Conservation (phyloP, 1,140 invertebrate species). For the Drosophila funebris region DNA sequence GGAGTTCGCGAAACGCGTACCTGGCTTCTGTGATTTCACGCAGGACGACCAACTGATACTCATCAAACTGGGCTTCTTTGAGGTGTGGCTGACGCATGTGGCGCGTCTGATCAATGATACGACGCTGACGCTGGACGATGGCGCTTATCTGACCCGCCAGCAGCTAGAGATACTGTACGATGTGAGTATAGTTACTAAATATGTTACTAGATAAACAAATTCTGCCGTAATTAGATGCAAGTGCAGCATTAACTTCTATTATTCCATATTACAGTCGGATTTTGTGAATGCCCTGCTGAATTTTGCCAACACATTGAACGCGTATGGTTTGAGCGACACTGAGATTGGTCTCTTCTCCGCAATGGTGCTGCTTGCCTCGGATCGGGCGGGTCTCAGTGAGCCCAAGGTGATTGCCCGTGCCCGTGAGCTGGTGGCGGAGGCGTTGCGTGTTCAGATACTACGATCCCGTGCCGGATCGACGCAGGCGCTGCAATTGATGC, state of each 20-base stretch:
- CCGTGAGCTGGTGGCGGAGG: conserved; percentile 93
- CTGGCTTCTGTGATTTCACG: conserved; percentile 93
- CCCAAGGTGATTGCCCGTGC: conserved; percentile 92
- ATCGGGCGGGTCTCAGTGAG: conserved; percentile 91
- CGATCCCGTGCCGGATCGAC: conserved; percentile 70
- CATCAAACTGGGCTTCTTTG: conserved; percentile 98
- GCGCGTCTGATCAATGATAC: conserved; percentile 92
- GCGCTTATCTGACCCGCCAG: conserved; percentile 92
- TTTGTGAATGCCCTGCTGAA: conserved; percentile 91
- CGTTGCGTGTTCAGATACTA: conserved; percentile 84
- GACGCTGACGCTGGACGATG: conserved; percentile 96
- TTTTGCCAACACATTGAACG: conserved; percentile 92
- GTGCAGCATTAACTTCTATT: neutral
- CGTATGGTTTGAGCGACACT: conserved; percentile 92
- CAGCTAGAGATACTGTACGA: conserved; percentile 97
- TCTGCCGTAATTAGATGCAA: neutral
- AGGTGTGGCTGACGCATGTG: conserved; percentile 96
- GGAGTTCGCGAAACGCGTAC: conserved; percentile 96
- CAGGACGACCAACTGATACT: conserved; percentile 97
- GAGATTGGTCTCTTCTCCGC: conserved; percentile 96
- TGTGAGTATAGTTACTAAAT: too few relatives aligned
- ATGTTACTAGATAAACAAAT: too few relatives aligned
- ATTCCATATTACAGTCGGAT: conserved; percentile 85
- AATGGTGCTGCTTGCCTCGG: conserved; percentile 92
- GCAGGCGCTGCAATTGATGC: conserved; percentile 86